phyloP scores from a whole-genome alignment of 2,888 invertebrate species.

The Lasiommata megera region DNA sequence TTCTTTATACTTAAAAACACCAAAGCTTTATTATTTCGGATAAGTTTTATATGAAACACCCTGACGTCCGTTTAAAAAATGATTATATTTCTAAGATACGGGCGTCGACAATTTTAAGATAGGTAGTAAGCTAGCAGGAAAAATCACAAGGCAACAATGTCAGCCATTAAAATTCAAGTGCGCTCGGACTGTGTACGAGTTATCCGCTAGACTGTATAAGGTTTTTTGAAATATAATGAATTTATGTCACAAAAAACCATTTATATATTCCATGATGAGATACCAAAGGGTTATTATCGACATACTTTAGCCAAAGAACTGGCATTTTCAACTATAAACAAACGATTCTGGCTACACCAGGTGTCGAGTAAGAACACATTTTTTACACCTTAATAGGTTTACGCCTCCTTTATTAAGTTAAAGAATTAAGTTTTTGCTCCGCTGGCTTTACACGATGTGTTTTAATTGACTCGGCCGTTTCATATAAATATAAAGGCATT shows the following conservation, averaged over 20 bases:
- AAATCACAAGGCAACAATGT: too few species aligned
- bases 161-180: too few species aligned
- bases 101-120: too few species aligned
- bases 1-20: too few species aligned
- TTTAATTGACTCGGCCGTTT: slow-evolving; percentile 17
- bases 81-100: too few species aligned
- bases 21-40: too few species aligned
- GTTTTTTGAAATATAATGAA: neutral
- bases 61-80: too few species aligned
- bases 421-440: slow-evolving; percentile 21
- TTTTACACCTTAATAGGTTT: slow-evolving; percentile 20
- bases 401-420: slow-evolving; percentile 14
- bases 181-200: too few species aligned
- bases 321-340: slow-evolving; percentile 7
- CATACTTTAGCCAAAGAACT: slow-evolving; percentile 3
- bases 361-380: slow-evolving; percentile 15
- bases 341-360: slow-evolving; percentile 16
- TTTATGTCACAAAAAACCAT: neutral
- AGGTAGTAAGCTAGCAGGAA: too few species aligned
- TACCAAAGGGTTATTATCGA: slow-evolving; percentile 4
- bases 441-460: slow-evolving; percentile 16
- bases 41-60: too few species aligned
- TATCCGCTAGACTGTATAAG: too few species aligned
- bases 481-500: slow-evolving; percentile 14
- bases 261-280: neutral